Percentiles rank a stretch among this genome's conserved stretches.
These are phyloP conservation scores for Bucorvus abyssinicus DNA, from an alignment of 2,797 vertebrate species.

Conservation along the genomic window DNA sequence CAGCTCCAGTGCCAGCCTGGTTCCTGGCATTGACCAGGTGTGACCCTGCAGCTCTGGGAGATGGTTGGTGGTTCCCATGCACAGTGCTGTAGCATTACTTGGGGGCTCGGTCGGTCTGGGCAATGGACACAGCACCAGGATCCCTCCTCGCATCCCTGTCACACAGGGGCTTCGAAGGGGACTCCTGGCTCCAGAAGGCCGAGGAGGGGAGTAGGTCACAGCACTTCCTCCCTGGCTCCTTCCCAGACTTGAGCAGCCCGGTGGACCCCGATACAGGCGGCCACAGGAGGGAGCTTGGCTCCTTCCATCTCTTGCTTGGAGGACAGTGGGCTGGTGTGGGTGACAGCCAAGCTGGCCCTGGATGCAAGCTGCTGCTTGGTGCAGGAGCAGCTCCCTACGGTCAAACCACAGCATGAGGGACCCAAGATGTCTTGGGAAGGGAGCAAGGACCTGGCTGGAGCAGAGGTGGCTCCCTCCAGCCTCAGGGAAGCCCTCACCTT, in stretches of 20 bases:
- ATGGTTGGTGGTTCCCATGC: fast-evolving
- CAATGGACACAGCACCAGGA: not conserved
- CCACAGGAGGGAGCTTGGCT: slow-evolving; percentile 68
- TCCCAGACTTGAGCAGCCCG: not conserved
- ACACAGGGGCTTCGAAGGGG: not conserved
- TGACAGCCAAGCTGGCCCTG: not conserved
- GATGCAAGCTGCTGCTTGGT: not conserved
- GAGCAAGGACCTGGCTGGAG: not conserved
- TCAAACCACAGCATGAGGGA: fast-evolving
- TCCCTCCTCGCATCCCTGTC: not conserved
- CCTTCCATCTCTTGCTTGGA: not conserved
- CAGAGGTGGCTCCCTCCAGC: not conserved
- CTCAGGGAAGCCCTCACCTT: not conserved
- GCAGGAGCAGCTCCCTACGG: not conserved
- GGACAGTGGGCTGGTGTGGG: not conserved
- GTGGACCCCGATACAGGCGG: not conserved
- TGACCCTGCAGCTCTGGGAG: not conserved
- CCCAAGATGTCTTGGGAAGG: not conserved
- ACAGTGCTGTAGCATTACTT: fast-evolving
- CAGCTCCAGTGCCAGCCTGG: not conserved
- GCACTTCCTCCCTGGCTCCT: fast-evolving
- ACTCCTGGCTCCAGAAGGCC: not conserved
- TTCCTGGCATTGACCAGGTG: fast-evolving
- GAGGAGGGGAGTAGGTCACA: fast-evolving
- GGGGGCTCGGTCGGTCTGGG: fast-evolving